phyloP scores from a whole-genome alignment of 2,888 invertebrate genomes.

The Eupsilia transversa region DNA sequence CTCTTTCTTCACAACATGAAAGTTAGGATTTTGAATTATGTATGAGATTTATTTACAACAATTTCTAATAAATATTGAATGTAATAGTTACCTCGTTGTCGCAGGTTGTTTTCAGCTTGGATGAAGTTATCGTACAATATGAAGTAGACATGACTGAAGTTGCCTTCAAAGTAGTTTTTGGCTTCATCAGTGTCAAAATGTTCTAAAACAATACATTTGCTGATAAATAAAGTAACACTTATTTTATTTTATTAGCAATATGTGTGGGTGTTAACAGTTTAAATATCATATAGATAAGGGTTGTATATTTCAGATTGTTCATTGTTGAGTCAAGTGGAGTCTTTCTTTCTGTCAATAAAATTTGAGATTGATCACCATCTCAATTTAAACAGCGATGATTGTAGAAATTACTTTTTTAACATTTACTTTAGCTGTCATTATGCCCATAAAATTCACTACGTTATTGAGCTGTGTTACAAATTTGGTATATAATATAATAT shows the following conservation, averaged over 20 bases:
- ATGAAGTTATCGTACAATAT: constrained; percentile 98
- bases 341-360: neutral
- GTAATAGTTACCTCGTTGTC: constrained; percentile 95
- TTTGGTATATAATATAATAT: neutral
- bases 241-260: neutral
- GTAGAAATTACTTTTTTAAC: neutral
- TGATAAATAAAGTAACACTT: neutral
- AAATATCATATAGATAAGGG: constrained; percentile 20
- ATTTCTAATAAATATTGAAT: neutral
- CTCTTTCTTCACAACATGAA: constrained; percentile 21
- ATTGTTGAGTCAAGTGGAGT: neutral
- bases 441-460: neutral
- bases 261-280: constrained; percentile 10
- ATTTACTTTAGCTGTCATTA: neutral
- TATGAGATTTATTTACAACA: constrained; percentile 49
- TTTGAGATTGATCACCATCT: neutral
- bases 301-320: neutral
- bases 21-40: constrained; percentile 20
- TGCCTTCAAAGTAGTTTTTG: constrained; percentile 97
- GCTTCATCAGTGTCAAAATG: constrained; percentile 97
- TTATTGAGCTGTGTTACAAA: neutral
- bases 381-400: neutral
- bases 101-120: constrained; percentile 96
- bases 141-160: constrained; percentile 98
- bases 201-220: constrained; percentile 91